These are phyloP conservation scores for Spodoptera littoralis DNA, from an alignment of 2,888 invertebrate genomes.

Conservation along the genomic window DNA sequence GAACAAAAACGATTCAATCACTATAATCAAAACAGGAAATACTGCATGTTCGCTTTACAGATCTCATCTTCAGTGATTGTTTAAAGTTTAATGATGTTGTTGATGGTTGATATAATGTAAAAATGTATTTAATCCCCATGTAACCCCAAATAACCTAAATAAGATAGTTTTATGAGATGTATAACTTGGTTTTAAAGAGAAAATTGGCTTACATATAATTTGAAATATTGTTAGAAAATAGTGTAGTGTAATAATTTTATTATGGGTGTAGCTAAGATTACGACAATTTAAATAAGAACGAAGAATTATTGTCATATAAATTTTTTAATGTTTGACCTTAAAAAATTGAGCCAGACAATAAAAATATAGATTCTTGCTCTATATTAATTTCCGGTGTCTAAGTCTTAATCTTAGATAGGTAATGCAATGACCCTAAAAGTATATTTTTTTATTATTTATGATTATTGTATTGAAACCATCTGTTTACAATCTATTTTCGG, in stretches of 20 bases:
- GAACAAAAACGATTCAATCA: too few relatives aligned
- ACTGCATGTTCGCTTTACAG: too few relatives aligned
- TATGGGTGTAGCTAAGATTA: slow-evolving; percentile 26
- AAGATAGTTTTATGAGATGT: slow-evolving; percentile 67
- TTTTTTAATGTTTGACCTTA: too few relatives aligned
- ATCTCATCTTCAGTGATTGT: slow-evolving; percentile 59
- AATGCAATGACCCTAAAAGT: too few relatives aligned
- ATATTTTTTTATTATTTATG: too few relatives aligned
- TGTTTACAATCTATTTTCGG: too few relatives aligned
- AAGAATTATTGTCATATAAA: background rate
- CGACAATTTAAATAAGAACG: background rate
- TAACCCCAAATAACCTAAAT: slow-evolving; percentile 73
- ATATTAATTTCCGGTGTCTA: too few relatives aligned
- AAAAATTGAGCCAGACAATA: too few relatives aligned
- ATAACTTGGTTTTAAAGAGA: slow-evolving; percentile 59
- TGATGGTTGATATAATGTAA: slow-evolving; percentile 79
- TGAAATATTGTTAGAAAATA: slow-evolving; percentile 57
- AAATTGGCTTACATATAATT: slow-evolving; percentile 74
- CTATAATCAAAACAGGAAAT: too few relatives aligned
- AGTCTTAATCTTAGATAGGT: too few relatives aligned
- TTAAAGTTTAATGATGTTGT: slow-evolving; percentile 80
- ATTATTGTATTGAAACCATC: too few relatives aligned
- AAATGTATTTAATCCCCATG: slow-evolving; percentile 81
- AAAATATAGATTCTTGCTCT: too few relatives aligned
- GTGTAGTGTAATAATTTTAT: slow-evolving; percentile 39